A percentile compares a stretch with the other conserved stretches of the same genome.
phyloP scores from a whole-genome alignment of 2,113 vertebrate genomes.

The Oryzias melastigma region DNA sequence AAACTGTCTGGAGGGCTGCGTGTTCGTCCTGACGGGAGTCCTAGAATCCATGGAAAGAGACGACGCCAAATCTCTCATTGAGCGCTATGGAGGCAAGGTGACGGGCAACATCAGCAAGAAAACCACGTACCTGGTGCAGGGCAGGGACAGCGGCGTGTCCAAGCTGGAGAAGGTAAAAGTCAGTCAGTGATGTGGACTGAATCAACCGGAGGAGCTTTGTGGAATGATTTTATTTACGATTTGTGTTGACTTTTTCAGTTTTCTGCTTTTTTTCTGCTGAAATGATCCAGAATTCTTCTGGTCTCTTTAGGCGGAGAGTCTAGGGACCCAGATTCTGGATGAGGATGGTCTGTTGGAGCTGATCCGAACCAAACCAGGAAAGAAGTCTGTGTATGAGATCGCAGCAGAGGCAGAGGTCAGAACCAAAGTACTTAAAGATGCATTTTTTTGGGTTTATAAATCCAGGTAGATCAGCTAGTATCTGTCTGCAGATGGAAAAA shows the following conservation, averaged over 20 bases:
- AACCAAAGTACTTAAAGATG: neutral
- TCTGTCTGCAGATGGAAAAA: no score
- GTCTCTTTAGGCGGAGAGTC: slow-evolving; percentile 80
- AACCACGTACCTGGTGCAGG: slow-evolving; percentile 91
- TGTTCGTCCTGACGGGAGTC: slow-evolving; percentile 93
- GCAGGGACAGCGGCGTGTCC: slow-evolving; percentile 87
- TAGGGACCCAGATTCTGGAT: slow-evolving; percentile 89
- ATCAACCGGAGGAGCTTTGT: no score
- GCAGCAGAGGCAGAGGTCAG: slow-evolving; percentile 89
- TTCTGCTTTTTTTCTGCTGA: no score
- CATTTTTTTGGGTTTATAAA: neutral
- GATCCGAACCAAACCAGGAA: slow-evolving; percentile 91
- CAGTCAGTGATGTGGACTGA: no score
- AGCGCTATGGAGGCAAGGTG: slow-evolving; percentile 95
- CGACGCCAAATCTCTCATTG: slow-evolving; percentile 90
- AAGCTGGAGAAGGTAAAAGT: slow-evolving; percentile 90
- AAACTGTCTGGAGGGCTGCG: slow-evolving; percentile 95
- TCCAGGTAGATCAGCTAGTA: no score
- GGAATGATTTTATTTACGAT: no score
- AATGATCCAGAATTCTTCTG: no score
- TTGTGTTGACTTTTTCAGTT: no score
- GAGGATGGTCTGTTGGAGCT: slow-evolving; percentile 92
- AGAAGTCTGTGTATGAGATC: slow-evolving; percentile 94
- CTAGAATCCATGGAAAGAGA: slow-evolving; percentile 95
- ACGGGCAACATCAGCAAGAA: slow-evolving; percentile 95